A percentile compares a stretch with the other conserved stretches of the same genome.
These are phyloP conservation scores for Galemys pyrenaicus DNA, from an alignment of 2,113 vertebrate species.

Conservation along the genomic window DNA sequence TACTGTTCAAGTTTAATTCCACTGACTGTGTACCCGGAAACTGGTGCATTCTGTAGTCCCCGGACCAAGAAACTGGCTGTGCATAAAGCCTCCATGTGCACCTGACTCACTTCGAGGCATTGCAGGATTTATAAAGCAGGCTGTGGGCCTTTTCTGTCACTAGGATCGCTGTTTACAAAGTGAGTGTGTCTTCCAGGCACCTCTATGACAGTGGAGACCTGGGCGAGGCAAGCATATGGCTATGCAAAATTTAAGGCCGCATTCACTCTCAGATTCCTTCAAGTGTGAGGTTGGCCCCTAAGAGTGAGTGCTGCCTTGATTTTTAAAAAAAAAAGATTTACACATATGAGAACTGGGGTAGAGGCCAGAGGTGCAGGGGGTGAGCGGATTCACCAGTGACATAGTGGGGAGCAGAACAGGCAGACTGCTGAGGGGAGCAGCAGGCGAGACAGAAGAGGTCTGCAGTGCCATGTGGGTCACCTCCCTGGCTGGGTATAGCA, in stretches of 20 bases:
- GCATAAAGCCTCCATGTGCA: fast-evolving
- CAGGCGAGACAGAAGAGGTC: too few relatives aligned
- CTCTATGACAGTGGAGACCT: neutral
- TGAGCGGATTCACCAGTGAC: too few relatives aligned
- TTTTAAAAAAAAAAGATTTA: too few relatives aligned
- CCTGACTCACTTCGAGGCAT: neutral
- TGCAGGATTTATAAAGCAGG: neutral
- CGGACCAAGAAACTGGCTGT: neutral
- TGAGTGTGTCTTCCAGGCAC: neutral
- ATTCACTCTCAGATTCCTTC: neutral
- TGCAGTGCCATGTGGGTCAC: too few relatives aligned
- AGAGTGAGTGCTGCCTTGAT: neutral
- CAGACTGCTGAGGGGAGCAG: too few relatives aligned
- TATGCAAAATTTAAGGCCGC: neutral
- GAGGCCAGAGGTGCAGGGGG: too few relatives aligned
- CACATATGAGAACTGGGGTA: too few relatives aligned
- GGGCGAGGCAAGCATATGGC: too few relatives aligned
- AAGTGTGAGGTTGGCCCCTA: fast-evolving
- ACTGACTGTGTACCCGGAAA: neutral
- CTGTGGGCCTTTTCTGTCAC: neutral
- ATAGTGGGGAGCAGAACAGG: too few relatives aligned
- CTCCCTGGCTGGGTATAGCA: too few relatives aligned
- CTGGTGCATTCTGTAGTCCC: neutral
- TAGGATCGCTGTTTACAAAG: neutral
- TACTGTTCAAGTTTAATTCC: neutral